Base-by-base conservation (phyloP, 2,888 invertebrate genomes). In the Palloptera scutellata region DNA sequence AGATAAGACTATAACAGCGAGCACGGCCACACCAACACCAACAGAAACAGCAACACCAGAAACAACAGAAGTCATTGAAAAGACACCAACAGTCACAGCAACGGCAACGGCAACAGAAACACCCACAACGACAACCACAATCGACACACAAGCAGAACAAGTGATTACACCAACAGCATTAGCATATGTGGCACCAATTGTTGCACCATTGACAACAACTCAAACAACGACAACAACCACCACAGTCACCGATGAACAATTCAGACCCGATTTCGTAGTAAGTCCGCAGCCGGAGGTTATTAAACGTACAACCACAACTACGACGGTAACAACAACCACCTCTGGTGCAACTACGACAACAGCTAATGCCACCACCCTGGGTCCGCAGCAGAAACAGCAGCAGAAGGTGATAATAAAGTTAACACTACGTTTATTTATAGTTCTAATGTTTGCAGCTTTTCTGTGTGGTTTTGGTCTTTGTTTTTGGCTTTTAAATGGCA, bases 381-480 rank as follows among this genome's bases (percentile, higher is more conserved):
- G 48, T 45, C 19, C 9, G 20, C 67, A 67, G 69, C 71, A 71
- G 70, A 74, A 76, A 65, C 78, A 79, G 74, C 78, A 79, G 78
- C 81, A 82, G 82, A 83, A 83, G 84, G 83, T 83, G 84, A 84
- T 83, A 77, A 83, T 84, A 79, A 81, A 80, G 77, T 79, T 83
- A 79, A 83, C 81, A 78, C 78, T 82, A 74, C 83, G 81, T 81
- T 77, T 79, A 73, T 80, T 83, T 78, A 70, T 83, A 78, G 76
- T 79, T 77, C 72, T 82, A 78, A 75, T 83, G 75, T 77, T 81
- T 81, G 79, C 78, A 77, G 82, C 82, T 82, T 83, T 81, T 82
- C 74, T 83, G 75, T 83, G 83, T 83, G 83, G 83, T 83, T 83
- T 83, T 79, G 83, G 84, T 82, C 77, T 83, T 78, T 83, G 84